These are phyloP conservation scores for Cydia pomonella DNA, from an alignment of 1,140 invertebrate species.

Conservation along the genomic window DNA sequence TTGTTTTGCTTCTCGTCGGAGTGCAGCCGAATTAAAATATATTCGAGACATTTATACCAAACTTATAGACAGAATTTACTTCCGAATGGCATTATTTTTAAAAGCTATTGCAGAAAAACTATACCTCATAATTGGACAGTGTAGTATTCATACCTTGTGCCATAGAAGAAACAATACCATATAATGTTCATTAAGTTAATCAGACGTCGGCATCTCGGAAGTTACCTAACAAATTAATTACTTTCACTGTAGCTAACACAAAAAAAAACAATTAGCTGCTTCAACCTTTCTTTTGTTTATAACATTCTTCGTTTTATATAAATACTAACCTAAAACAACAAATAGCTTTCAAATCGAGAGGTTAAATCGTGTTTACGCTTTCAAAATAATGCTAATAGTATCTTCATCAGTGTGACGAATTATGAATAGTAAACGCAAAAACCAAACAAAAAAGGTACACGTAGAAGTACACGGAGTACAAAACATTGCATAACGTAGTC, in stretches of 20 bases:
- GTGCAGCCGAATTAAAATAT: no score
- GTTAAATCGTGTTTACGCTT: conserved; percentile 1
- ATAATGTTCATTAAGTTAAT: background rate
- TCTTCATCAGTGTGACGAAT: background rate
- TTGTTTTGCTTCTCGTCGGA: no score
- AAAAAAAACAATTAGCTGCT: conserved; percentile 2
- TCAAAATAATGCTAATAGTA: background rate
- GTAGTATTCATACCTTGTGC: background rate
- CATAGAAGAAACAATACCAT: background rate
- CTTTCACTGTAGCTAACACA: background rate
- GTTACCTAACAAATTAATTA: conserved; percentile 19
- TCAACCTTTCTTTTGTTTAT: background rate
- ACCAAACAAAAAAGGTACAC: conserved; percentile 3
- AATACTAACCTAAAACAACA: no score
- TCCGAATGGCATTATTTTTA: no score
- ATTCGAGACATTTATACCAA: no score
- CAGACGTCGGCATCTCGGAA: conserved; percentile 1
- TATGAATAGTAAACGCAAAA: conserved; percentile 1
- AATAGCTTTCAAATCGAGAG: background rate
- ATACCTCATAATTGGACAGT: background rate
- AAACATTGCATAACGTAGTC: conserved; percentile 43
- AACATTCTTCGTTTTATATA: no score
- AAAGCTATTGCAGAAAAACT: no score
- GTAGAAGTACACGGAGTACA: conserved; percentile 2
- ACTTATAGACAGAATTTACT: no score